A percentile compares a stretch with the other conserved stretches of the same genome.
Conservation (phyloP, 2,888 invertebrate genomes). For the Aspidapion aeneum region DNA sequence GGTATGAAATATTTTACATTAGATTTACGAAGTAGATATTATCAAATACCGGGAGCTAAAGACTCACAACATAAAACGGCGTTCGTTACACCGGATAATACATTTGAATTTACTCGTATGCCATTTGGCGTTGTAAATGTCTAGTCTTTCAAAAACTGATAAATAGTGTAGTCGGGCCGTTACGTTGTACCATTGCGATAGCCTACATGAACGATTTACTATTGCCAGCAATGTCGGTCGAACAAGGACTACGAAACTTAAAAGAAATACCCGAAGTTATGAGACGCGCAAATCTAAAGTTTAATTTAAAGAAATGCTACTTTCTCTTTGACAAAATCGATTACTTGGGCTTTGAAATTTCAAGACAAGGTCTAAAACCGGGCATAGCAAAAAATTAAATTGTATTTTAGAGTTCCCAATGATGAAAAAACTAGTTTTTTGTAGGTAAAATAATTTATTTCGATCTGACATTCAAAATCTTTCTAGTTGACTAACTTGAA, state of each 20-base stretch:
- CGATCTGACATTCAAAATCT: too few species aligned
- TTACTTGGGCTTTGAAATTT: constrained; percentile 19
- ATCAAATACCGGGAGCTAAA: constrained; percentile 18
- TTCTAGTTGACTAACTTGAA: too few species aligned
- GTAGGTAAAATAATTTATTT: too few species aligned
- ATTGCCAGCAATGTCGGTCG: constrained; percentile 15
- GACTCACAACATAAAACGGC: constrained; percentile 15
- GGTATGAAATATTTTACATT: constrained; percentile 16
- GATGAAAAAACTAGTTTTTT: too few species aligned
- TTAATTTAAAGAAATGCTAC: constrained; percentile 12
- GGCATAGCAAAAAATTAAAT: constrained; percentile 27
- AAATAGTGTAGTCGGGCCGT: constrained; percentile 13
- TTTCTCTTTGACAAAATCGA: constrained; percentile 10
- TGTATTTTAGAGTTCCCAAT: constrained; percentile 29
- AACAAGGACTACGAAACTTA: constrained; percentile 12
- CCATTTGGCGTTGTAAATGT: constrained; percentile 18
- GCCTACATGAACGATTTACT: constrained; percentile 23
- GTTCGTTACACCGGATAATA: constrained; percentile 18
- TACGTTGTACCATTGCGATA: constrained; percentile 7
- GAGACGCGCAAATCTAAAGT: constrained; percentile 11
- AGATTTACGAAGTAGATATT: constrained; percentile 15
- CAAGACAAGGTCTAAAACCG: constrained; percentile 17
- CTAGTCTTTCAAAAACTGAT: constrained; percentile 16
- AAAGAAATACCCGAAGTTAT: neutral
- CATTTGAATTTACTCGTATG: constrained; percentile 4